Percentiles rank a stretch among this genome's conserved stretches.
Conservation (phyloP, 2,888 invertebrate genomes). For the Mantis religiosa region DNA sequence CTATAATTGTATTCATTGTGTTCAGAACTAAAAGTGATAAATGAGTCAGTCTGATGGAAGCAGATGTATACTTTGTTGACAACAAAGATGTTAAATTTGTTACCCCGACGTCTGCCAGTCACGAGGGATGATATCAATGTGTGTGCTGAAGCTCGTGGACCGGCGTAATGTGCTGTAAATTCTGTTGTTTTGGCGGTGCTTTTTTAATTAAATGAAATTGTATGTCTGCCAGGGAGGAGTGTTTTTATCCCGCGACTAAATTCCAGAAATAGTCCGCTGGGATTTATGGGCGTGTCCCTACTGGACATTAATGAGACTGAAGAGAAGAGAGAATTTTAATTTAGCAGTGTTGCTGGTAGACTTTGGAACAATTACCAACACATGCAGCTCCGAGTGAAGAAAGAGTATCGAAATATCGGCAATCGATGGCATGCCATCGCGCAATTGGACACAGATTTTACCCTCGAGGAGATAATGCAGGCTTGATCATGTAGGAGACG, state of each 20-base stretch:
- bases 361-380: not conserved
- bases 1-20: too few relatives aligned
- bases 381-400: too few relatives aligned
- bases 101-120: not conserved
- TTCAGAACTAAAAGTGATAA: too few relatives aligned
- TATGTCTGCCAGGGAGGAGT: not conserved
- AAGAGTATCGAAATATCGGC: not conserved
- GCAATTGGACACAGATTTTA: not conserved
- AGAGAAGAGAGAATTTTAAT: not conserved
- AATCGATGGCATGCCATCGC: not conserved
- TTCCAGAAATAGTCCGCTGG: not conserved
- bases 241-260: not conserved
- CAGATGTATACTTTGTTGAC: not conserved
- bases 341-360: not conserved
- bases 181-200: not conserved
- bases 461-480: not conserved
- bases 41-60: not conserved
- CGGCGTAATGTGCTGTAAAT: not conserved
- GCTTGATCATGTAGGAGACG: too few relatives aligned
- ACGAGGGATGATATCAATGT: not conserved
- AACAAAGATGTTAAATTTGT: not conserved
- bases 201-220: not conserved
- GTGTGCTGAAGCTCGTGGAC: not conserved
- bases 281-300: not conserved
- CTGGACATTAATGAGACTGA: too few relatives aligned